Percentiles rank a stretch among this genome's conserved stretches.
phyloP scores from a whole-genome alignment of 2,888 invertebrate genomes.

The Stratiomys singularior region DNA sequence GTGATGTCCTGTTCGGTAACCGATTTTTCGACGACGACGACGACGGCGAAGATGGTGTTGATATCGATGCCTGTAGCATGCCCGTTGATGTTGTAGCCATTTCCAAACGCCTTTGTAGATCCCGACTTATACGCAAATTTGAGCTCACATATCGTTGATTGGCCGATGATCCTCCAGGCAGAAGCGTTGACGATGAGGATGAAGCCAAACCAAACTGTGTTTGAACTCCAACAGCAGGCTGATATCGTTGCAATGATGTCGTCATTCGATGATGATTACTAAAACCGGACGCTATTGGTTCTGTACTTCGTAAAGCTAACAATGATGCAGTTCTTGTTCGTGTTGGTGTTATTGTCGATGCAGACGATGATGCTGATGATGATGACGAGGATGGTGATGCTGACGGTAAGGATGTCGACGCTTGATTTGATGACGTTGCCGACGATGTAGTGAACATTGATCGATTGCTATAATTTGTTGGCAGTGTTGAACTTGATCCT shows the following conservation, averaged over 20 bases:
- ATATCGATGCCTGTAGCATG: constrained; percentile 6
- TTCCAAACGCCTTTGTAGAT: constrained; percentile 35
- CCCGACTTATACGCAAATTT: constrained; percentile 30
- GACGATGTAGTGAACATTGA: constrained; percentile 43
- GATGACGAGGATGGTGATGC: background rate
- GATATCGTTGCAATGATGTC: constrained; percentile 2
- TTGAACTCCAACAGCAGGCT: background rate
- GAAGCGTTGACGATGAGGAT: background rate
- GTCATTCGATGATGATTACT: background rate
- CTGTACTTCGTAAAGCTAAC: constrained; percentile 12
- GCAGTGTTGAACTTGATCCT: constrained; percentile 7
- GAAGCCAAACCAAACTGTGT: background rate
- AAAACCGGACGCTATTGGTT: background rate
- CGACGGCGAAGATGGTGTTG: constrained; percentile 6
- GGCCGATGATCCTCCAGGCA: background rate
- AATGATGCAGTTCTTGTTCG: constrained; percentile 31
- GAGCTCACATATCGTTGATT: constrained; percentile 22
- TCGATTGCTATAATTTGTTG: constrained; percentile 23
- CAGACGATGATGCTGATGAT: background rate
- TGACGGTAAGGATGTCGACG: background rate
- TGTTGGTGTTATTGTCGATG: constrained; percentile 5
- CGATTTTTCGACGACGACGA: constrained; percentile 19
- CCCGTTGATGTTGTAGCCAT: background rate
- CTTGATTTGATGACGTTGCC: background rate
- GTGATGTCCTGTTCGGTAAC: constrained; percentile 30